These are phyloP conservation scores for Hypena proboscidalis DNA, from an alignment of 2,888 invertebrate species.

Conservation along the genomic window DNA sequence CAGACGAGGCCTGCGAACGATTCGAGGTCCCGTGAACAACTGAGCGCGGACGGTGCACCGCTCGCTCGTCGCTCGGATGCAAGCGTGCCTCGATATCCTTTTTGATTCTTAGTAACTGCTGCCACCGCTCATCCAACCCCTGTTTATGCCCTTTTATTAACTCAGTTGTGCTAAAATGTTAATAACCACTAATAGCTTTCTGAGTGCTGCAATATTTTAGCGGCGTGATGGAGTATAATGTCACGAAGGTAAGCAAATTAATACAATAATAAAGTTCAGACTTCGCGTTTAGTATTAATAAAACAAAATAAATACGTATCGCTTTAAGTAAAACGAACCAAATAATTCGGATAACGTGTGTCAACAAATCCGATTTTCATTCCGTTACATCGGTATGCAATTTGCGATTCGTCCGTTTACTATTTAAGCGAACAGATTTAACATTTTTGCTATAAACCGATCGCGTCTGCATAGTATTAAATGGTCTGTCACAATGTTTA, in stretches of 20 bases:
- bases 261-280: too few species aligned
- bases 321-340: too few species aligned
- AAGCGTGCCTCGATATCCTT: conserved; percentile 45
- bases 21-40: conserved; percentile 60
- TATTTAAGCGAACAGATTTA: conserved; percentile 22
- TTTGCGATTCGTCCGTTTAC: conserved; percentile 13
- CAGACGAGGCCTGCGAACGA: conserved; percentile 49
- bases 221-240: background rate
- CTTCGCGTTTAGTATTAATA: too few species aligned
- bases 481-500: conserved; percentile 31
- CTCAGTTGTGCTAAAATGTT: conserved; percentile 3
- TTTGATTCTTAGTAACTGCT: conserved; percentile 49
- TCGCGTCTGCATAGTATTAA: conserved; percentile 31
- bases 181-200: conserved; percentile 1
- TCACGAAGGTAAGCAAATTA: too few species aligned
- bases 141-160: conserved; percentile 16
- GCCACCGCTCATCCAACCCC: conserved; percentile 23
- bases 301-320: too few species aligned
- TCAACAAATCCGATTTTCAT: conserved; percentile 27
- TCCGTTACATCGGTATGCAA: conserved; percentile 12
- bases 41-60: conserved; percentile 58
- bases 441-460: conserved; percentile 29
- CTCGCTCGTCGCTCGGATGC: conserved; percentile 51
- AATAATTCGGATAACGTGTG: conserved; percentile 25
- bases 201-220: background rate